phyloP scores from a whole-genome alignment of 2,113 vertebrate species.

The Brachyhypopomus occidentalis region DNA sequence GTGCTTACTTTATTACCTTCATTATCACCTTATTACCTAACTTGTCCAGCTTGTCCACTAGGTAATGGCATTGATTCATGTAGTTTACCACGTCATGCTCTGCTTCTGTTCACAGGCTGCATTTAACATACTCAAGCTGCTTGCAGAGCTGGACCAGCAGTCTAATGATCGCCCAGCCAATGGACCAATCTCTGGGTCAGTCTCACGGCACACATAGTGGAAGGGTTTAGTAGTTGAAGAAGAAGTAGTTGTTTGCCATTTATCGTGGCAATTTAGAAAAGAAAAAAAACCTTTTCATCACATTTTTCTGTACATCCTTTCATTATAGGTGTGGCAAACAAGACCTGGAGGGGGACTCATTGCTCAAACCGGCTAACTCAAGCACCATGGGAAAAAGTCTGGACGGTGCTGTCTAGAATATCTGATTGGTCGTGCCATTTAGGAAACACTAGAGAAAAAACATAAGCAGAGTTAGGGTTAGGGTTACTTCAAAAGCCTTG shows the following conservation, averaged over 20 bases:
- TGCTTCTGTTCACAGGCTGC: conserved; percentile 80
- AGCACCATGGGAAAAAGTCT: conserved; percentile 89
- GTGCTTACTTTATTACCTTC: too few species aligned
- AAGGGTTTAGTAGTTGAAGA: too few species aligned
- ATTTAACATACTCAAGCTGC: conserved; percentile 94
- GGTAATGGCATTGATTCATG: too few species aligned
- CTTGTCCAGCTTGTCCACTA: too few species aligned
- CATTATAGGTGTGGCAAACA: conserved; percentile 82
- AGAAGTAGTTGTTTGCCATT: too few species aligned
- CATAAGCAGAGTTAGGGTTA: conserved; percentile 82
- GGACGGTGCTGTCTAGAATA: conserved; percentile 83
- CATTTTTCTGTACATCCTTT: conserved; percentile 30
- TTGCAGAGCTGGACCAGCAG: conserved; percentile 96
- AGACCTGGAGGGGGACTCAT: conserved; percentile 81
- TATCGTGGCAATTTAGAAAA: too few species aligned
- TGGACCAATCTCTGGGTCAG: conserved; percentile 94
- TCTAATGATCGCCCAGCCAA: conserved; percentile 90
- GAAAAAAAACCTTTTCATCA: too few species aligned
- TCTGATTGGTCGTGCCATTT: conserved; percentile 31
- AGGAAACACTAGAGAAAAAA: conserved; percentile 90
- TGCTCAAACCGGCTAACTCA: conserved; percentile 86
- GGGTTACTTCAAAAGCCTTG: conserved; percentile 70
- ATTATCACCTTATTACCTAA: too few species aligned
- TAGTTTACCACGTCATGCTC: too few species aligned
- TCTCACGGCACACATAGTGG: conserved; percentile 29